These are phyloP conservation scores for Cylindroiulus punctatus DNA, from an alignment of 2,888 invertebrate species.

Conservation along the genomic window DNA sequence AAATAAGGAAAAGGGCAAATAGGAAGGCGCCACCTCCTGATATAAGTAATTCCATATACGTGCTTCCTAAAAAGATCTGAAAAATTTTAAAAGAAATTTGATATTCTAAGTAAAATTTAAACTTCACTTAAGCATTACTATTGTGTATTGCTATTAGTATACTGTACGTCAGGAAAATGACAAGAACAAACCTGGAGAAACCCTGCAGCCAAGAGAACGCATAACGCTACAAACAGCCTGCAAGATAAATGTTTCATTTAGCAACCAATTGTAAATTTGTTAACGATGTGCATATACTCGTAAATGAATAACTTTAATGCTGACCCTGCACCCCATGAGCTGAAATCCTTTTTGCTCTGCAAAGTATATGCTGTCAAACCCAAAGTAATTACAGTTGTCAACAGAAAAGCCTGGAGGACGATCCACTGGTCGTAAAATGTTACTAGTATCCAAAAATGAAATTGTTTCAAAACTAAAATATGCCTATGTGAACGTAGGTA, in stretches of 20 bases:
- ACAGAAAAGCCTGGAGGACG: conserved; percentile 80
- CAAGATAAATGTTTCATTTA: conserved; percentile 58
- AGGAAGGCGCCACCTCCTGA: conserved; percentile 75
- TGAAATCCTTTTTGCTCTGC: conserved; percentile 86
- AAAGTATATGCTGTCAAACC: conserved; percentile 84
- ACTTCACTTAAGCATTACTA: too few relatives aligned
- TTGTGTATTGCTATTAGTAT: background rate
- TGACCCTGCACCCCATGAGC: conserved; percentile 80
- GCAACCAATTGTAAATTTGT: background rate
- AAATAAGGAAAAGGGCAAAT: conserved; percentile 78
- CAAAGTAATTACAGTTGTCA: conserved; percentile 79
- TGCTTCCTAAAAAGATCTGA: conserved; percentile 79
- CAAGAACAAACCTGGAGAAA: conserved; percentile 69
- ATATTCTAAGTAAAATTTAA: too few relatives aligned
- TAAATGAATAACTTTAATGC: conserved; percentile 61
- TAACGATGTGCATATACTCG: background rate
- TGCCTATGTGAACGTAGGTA: background rate
- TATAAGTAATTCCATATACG: conserved; percentile 76
- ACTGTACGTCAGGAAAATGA: background rate
- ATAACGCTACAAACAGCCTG: conserved; percentile 76
- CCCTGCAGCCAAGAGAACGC: conserved; percentile 77
- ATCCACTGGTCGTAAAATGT: conserved; percentile 79
- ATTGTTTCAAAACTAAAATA: background rate
- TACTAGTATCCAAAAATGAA: conserved; percentile 66
- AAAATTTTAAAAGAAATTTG: background rate